phyloP scores from a whole-genome alignment of 2,797 vertebrate genomes.

The Liparis tanakae region DNA sequence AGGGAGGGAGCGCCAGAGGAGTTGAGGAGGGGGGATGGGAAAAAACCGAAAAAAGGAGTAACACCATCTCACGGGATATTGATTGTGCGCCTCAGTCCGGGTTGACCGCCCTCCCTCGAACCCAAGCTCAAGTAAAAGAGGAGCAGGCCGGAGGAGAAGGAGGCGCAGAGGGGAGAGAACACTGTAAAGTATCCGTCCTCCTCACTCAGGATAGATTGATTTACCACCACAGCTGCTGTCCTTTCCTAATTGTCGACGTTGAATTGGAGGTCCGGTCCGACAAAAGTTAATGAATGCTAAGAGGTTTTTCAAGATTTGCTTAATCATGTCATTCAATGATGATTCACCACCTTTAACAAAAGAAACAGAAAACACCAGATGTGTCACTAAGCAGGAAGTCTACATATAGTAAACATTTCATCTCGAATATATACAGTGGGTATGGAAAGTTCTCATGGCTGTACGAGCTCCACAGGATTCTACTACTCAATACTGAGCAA shows the following conservation, averaged over 20 bases:
- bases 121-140: constrained; percentile 51
- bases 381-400: neutral
- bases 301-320: constrained; percentile 12
- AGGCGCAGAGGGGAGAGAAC: constrained; percentile 24
- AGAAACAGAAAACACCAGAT: neutral
- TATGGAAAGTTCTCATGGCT: too few species aligned
- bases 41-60: constrained; percentile 20
- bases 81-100: constrained; percentile 50
- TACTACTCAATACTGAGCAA: too few species aligned
- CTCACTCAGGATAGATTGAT: constrained; percentile 40
- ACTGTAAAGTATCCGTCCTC: constrained; percentile 53
- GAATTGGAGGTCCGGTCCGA: constrained; percentile 13
- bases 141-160: constrained; percentile 11
- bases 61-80: constrained; percentile 54
- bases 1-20: neutral
- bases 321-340: neutral
- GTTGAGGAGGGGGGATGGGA: constrained; percentile 47
- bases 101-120: constrained; percentile 41
- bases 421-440: neutral
- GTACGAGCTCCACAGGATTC: too few species aligned
- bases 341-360: neutral
- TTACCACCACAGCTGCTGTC: constrained; percentile 54
- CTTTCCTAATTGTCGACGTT: constrained; percentile 13
- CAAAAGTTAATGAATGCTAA: constrained; percentile 37
- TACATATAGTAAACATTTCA: neutral